Evolutionary conservation across 2,888 invertebrate species (phyloP).

Genomic region (Drosophila yooni): DNA sequence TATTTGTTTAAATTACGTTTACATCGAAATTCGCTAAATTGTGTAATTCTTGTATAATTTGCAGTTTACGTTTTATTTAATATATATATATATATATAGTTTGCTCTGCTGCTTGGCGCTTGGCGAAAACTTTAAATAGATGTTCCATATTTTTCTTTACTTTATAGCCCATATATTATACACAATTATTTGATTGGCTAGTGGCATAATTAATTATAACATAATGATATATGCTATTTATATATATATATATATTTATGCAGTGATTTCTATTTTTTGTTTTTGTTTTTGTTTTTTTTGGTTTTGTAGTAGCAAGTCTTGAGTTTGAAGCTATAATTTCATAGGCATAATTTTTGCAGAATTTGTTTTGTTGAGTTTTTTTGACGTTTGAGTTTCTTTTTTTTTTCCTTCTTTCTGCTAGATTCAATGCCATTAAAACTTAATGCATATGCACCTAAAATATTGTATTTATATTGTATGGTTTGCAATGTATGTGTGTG

Average conservation of each 20-base stretch:
- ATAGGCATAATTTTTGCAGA: conserved; percentile 61
- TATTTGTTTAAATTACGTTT: conserved; percentile 60
- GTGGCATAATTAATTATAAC: conserved; percentile 71
- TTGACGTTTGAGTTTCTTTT: background rate
- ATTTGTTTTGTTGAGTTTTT: conserved; percentile 21
- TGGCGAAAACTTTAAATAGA: conserved; percentile 8
- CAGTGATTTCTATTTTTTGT: conserved; percentile 13
- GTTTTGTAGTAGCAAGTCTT: conserved; percentile 69
- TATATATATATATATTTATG: conserved; percentile 40
- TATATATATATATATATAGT: conserved; percentile 5
- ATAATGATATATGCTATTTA: conserved; percentile 46
- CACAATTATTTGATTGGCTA: conserved; percentile 78
- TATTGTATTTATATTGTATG: conserved; percentile 35
- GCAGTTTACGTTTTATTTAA: conserved; percentile 24
- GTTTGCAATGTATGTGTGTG: conserved; percentile 8
- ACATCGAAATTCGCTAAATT: conserved; percentile 68
- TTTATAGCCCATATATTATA: conserved; percentile 72
- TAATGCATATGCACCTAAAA: conserved; percentile 58
- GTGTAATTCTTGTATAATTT: conserved; percentile 21
- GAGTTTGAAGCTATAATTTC: conserved; percentile 73
- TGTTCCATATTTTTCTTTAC: background rate
- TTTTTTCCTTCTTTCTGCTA: conserved; percentile 15
- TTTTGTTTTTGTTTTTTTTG: conserved; percentile 16
- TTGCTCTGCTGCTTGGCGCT: conserved; percentile 8
- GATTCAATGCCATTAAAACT: conserved; percentile 51